A percentile compares a stretch with the other conserved stretches of the same genome.
These are phyloP conservation scores for Tetranychus cinnabarinus DNA, from an alignment of 1,140 invertebrate genomes.

Conservation along the genomic window DNA sequence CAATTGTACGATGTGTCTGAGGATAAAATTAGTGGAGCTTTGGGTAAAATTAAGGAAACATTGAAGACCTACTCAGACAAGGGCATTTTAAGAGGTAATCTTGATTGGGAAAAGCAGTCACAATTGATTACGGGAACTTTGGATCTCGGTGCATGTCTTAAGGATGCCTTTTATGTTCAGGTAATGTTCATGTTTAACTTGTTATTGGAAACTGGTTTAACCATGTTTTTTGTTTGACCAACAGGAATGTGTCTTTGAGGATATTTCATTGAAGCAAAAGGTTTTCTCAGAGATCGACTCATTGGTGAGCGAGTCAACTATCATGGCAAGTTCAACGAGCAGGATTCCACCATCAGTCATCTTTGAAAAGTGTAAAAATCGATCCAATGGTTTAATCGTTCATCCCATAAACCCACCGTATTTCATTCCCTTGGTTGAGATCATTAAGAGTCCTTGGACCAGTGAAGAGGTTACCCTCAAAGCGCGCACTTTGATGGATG, in stretches of 20 bases:
- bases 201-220: not conserved
- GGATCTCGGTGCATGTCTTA: constrained; percentile 11
- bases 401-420: constrained; percentile 94
- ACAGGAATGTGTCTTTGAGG: constrained; percentile 81
- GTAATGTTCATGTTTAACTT: not conserved
- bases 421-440: constrained; percentile 74
- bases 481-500: constrained; percentile 49
- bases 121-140: no score
- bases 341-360: constrained; percentile 67
- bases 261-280: constrained; percentile 53
- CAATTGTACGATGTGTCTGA: constrained; percentile 39
- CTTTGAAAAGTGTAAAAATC: constrained; percentile 46
- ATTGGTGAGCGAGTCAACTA: constrained; percentile 18
- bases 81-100: constrained; percentile 24
- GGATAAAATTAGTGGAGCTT: no score
- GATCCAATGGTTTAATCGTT: constrained; percentile 45
- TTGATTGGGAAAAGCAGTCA: no score
- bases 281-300: constrained; percentile 54
- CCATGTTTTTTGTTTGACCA: constrained; percentile 30
- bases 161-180: constrained; percentile 13
- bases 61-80: constrained; percentile 35
- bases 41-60: no score
- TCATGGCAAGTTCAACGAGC: constrained; percentile 67
- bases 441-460: constrained; percentile 72
- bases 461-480: constrained; percentile 36